These are phyloP conservation scores for Bothrops jararaca DNA, from an alignment of 2,113 vertebrate genomes.

Conservation along the genomic window DNA sequence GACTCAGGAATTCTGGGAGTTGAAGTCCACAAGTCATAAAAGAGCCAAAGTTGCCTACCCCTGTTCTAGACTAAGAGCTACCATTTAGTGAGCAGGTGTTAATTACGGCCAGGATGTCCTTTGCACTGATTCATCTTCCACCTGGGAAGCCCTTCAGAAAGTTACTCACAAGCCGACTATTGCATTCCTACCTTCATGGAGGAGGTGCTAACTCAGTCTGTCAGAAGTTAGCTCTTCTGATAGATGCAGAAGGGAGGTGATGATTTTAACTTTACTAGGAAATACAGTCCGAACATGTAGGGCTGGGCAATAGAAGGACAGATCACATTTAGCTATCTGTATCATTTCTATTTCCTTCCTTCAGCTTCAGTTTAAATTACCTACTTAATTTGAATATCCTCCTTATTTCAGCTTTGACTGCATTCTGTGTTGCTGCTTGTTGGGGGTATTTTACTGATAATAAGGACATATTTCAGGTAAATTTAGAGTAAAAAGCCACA, in stretches of 20 bases:
- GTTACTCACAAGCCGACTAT: neutral
- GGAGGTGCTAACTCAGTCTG: constrained; percentile 11
- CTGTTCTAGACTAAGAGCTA: neutral
- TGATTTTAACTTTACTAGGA: constrained; percentile 31
- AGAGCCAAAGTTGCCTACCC: too few relatives aligned
- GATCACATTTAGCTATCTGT: neutral
- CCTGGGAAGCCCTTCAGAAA: neutral
- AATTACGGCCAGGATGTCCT: neutral
- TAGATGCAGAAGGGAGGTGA: constrained; percentile 8
- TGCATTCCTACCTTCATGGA: neutral
- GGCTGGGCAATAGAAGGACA: neutral
- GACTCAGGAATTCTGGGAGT: too few relatives aligned
- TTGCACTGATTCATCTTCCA: neutral
- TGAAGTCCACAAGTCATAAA: too few relatives aligned
- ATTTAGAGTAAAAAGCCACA: constrained; percentile 43
- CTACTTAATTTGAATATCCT: constrained; percentile 37
- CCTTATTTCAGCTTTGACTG: constrained; percentile 31
- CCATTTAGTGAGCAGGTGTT: neutral
- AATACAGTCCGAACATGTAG: constrained; percentile 12
- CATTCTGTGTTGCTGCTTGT: constrained; percentile 20
- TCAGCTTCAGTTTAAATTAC: constrained; percentile 40
- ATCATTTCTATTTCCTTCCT: constrained; percentile 23
- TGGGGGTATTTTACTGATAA: constrained; percentile 17
- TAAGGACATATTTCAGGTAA: constrained; percentile 29
- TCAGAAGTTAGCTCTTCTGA: neutral